Conservation (phyloP, 2,113 vertebrate genomes). For the Hylia prasina region DNA sequence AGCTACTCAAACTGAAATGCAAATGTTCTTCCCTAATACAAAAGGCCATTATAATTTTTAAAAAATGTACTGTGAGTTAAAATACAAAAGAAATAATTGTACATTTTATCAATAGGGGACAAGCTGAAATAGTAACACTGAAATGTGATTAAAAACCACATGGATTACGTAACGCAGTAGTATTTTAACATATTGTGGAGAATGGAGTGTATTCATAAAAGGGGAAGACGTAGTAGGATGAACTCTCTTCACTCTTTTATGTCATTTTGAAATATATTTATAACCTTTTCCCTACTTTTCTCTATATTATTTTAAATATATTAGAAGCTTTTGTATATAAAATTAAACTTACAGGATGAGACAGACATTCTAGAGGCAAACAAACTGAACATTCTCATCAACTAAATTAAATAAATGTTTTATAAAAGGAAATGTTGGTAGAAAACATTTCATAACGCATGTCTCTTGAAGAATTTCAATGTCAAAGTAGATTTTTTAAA, state of each 20-base stretch:
- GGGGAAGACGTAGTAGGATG: background rate
- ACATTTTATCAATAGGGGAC: background rate
- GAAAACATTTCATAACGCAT: background rate
- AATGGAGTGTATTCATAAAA: background rate
- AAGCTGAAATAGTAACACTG: background rate
- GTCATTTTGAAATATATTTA: background rate
- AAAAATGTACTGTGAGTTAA: background rate
- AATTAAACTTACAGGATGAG: background rate
- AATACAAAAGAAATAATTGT: background rate
- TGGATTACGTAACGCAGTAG: background rate
- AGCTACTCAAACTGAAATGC: background rate
- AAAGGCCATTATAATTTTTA: background rate
- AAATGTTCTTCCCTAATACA: background rate
- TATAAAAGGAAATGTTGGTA: background rate
- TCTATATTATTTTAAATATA: background rate
- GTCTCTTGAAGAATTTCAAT: background rate
- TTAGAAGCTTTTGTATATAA: background rate
- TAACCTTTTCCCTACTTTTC: background rate
- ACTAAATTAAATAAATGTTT: background rate
- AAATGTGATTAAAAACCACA: background rate
- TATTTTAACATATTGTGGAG: background rate
- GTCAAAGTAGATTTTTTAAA: background rate
- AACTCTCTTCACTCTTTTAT: background rate
- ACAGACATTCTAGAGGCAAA: background rate
- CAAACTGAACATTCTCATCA: background rate